Base-by-base conservation (phyloP, 2,888 invertebrate genomes). In the Nymphalis urticae region DNA sequence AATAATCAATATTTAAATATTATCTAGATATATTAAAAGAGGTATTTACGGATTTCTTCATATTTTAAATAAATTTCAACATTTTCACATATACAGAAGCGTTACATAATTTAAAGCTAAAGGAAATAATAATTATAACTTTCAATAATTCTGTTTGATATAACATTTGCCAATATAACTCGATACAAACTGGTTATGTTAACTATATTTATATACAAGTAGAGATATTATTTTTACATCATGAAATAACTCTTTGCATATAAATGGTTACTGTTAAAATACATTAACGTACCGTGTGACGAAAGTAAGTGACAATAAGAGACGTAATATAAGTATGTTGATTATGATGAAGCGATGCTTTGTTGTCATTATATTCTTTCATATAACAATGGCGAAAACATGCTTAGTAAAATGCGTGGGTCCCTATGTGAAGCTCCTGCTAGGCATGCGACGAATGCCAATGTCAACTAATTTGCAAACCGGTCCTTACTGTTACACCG, bases 391-490 rank as follows among this genome's bases (percentile, higher is more conserved):
- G 64, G 69, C 64, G 62, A 72, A 66, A 71, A 69, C 66, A 59
- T 62, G 51, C 48, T 67, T 59, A 62, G 59, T 67, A 64, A 69
- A 53, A 53, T 69, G 71, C 58, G 73, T 70, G 68, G 66, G 64
- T 68, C n/a, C n/a, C n/a, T n/a, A 70, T 70, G 62, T 65, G 66
- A 68, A 62, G 62, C 71, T 67, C 66, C 64, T 64, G 48, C 67
- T 58, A 53, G 54, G 65, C 66, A 61, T 68, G 71, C 66, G 53
- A 42, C 84, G 89, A 90, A 88, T 90, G 87, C 85, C 88, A 89
- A 89, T 88, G 88, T 85, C 87, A 85, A 81, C 82, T 87, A 78
- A 89, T 90, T 90, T 88, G 87, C 87, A 90, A 90, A 87, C 89
- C 80, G 77, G 87, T 85, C 83, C 74, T 76, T 85, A 87, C 89